Conservation (phyloP, 2,797 vertebrate species). For the Muscicapa striata region DNA sequence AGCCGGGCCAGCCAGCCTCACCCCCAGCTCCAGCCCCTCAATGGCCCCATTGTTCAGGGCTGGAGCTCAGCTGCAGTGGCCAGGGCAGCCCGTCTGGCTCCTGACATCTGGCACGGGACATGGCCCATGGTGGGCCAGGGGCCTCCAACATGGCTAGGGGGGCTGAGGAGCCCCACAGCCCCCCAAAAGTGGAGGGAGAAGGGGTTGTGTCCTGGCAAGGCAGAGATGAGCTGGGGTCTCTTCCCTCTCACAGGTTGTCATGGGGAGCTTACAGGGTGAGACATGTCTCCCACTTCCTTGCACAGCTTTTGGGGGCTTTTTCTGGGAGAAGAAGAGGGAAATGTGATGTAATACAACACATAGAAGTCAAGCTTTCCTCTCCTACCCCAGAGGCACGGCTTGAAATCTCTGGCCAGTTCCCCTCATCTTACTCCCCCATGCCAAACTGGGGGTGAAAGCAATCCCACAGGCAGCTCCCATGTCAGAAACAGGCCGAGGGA, state of each 20-base stretch:
- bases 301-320: not conserved
- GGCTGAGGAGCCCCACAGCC: not conserved
- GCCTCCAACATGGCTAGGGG: not conserved
- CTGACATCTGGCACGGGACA: not conserved
- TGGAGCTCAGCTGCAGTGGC: conserved; percentile 4
- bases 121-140: not conserved
- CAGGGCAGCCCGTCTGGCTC: conserved; percentile 34
- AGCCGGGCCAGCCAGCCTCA: not conserved
- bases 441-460: not conserved
- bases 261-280: rapidly evolving
- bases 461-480: not conserved
- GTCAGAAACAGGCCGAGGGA: rapidly evolving
- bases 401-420: not conserved
- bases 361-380: rapidly evolving
- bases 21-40: conserved; percentile 58
- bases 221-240: not conserved
- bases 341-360: not conserved
- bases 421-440: rapidly evolving
- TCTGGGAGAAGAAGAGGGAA: not conserved
- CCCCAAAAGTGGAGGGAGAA: not conserved
- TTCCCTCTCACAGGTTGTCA: not conserved
- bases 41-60: conserved; percentile 72
- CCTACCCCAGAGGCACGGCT: not conserved
- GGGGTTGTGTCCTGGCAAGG: rapidly evolving
- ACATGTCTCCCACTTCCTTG: rapidly evolving